These are phyloP conservation scores for Myxocyprinus asiaticus DNA, from an alignment of 2,113 vertebrate species.

Conservation along the genomic window DNA sequence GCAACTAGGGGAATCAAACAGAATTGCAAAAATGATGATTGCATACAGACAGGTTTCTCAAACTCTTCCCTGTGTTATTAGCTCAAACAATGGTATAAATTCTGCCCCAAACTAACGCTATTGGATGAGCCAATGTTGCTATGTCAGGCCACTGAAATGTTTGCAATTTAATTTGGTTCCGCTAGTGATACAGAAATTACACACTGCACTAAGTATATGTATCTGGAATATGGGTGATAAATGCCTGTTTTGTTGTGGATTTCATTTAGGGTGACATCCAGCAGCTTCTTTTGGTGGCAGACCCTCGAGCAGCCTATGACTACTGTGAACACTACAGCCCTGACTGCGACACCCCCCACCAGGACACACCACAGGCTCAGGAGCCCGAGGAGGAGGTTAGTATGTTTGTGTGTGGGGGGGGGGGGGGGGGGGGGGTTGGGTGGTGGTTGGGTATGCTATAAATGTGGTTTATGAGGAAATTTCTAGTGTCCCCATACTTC, in stretches of 20 bases:
- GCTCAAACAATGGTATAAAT: no score
- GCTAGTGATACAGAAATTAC: background rate
- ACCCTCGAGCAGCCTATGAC: slow-evolving; percentile 91
- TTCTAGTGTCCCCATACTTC: no score
- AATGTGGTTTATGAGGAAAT: no score
- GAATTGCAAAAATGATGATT: no score
- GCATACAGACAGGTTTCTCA: no score
- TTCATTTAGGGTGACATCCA: slow-evolving; percentile 91
- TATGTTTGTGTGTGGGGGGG: background rate
- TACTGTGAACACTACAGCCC: slow-evolving; percentile 98
- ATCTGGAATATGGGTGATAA: background rate
- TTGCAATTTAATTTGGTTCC: background rate
- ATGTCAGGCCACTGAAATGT: background rate
- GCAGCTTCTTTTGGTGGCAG: slow-evolving; percentile 89
- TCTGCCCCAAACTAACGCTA: no score
- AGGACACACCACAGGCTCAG: slow-evolving; percentile 88
- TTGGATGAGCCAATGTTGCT: no score
- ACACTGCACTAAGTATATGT: background rate
- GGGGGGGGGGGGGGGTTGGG: no score
- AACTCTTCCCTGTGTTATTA: no score
- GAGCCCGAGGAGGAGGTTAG: slow-evolving; percentile 88
- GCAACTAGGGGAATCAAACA: no score
- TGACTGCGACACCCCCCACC: slow-evolving; percentile 89
- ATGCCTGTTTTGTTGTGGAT: slow-evolving; percentile 1
- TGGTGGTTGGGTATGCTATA: no score